A percentile compares a stretch with the other conserved stretches of the same genome.
These are phyloP conservation scores for Neuroscelio doddi DNA, from an alignment of 2,888 invertebrate species.

Conservation along the genomic window DNA sequence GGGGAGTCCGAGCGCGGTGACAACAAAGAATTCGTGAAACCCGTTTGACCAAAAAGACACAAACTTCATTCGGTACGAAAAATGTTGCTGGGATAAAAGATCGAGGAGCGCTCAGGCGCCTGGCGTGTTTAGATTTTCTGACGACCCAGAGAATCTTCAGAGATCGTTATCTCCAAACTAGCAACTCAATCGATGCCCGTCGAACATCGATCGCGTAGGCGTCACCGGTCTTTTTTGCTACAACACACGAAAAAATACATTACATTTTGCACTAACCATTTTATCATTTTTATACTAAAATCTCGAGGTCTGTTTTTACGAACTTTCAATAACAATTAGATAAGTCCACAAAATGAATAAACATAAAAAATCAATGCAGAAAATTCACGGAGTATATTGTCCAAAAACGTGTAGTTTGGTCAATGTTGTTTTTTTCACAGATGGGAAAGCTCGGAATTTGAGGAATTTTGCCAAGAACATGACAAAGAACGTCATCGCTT, in stretches of 20 bases:
- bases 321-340: too few species aligned
- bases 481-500: constrained; percentile 54
- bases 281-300: too few species aligned
- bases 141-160: constrained; percentile 34
- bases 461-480: too few species aligned
- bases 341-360: too few species aligned
- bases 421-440: too few species aligned
- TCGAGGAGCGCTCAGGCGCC: constrained; percentile 13
- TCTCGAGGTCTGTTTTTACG: too few species aligned
- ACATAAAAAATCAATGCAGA: too few species aligned
- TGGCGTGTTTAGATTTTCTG: constrained; percentile 45
- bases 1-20: constrained; percentile 25
- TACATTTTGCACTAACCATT: too few species aligned
- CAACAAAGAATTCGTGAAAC: constrained; percentile 39
- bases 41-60: constrained; percentile 26
- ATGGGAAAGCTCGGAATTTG: constrained; percentile 32
- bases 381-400: too few species aligned
- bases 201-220: constrained; percentile 56
- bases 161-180: constrained; percentile 56
- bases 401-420: too few species aligned
- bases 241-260: constrained; percentile 6
- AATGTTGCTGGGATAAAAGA: constrained; percentile 10
- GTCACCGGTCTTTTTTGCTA: constrained; percentile 44
- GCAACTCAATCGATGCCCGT: constrained; percentile 62
- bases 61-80: not conserved